phyloP scores from a whole-genome alignment of 2,113 vertebrate species.

The Psittacula cyanocephala region DNA sequence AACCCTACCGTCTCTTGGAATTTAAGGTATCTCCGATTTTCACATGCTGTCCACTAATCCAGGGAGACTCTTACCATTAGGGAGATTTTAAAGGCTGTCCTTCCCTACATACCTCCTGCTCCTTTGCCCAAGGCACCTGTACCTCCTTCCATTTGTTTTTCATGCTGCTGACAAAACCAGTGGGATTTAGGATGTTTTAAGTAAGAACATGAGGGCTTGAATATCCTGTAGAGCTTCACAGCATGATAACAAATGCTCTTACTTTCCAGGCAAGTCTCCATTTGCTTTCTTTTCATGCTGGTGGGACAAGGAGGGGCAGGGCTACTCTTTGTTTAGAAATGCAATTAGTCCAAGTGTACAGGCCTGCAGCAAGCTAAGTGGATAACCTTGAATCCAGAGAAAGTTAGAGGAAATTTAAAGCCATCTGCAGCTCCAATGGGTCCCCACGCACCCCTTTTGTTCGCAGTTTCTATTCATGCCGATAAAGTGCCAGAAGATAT shows the following conservation, averaged over 20 bases:
- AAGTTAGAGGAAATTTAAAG: constrained; percentile 58
- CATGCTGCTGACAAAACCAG: not conserved
- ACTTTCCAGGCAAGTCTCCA: not conserved
- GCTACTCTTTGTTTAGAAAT: not conserved
- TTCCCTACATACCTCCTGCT: not conserved
- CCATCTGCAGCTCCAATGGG: constrained; percentile 63
- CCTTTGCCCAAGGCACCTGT: fast-evolving
- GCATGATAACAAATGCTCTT: not conserved
- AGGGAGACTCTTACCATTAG: too few species aligned
- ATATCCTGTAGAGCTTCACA: not conserved
- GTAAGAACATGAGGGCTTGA: not conserved
- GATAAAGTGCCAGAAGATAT: constrained; percentile 62
- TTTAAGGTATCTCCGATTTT: not conserved
- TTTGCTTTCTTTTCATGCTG: not conserved
- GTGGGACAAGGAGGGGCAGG: not conserved
- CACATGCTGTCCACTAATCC: fast-evolving
- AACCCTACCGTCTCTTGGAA: fast-evolving
- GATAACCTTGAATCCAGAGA: constrained; percentile 68
- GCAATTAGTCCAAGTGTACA: constrained; percentile 25
- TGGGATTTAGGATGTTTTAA: not conserved
- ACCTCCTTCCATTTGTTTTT: not conserved
- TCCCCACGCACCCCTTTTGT: constrained; percentile 44
- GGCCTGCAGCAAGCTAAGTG: not conserved
- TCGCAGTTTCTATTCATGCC: constrained; percentile 6
- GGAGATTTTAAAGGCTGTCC: not conserved